phyloP scores from a whole-genome alignment of 2,797 vertebrate species.

The Mastacembelus armatus region DNA sequence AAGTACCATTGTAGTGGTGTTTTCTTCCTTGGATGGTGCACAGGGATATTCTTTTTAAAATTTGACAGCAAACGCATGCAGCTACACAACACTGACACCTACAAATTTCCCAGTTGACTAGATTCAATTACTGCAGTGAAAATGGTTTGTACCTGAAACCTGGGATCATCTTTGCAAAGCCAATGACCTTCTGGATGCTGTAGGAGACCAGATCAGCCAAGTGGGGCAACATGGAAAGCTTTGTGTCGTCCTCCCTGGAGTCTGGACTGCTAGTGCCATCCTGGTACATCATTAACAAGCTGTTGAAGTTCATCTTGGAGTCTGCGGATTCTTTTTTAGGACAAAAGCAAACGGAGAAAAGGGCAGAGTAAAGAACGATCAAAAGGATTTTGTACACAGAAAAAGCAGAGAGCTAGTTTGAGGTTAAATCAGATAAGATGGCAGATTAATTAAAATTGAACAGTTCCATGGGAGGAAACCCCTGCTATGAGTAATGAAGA shows the following conservation, averaged over 20 bases:
- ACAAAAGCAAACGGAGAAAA: neutral
- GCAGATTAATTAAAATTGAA: neutral
- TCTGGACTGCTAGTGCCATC: constrained; percentile 86
- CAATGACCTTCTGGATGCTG: constrained; percentile 98
- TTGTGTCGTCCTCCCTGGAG: constrained; percentile 82
- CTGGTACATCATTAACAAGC: constrained; percentile 86
- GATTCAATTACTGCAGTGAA: neutral
- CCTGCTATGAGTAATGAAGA: neutral
- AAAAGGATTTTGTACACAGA: constrained; percentile 1
- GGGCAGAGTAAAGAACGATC: neutral
- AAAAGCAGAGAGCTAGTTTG: neutral
- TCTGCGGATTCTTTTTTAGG: constrained; percentile 76
- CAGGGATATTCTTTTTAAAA: too few species aligned
- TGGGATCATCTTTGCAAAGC: constrained; percentile 99
- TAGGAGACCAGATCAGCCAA: constrained; percentile 97
- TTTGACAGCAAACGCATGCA: neutral
- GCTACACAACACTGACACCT: neutral
- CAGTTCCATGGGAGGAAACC: too few species aligned
- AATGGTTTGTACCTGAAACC: constrained; percentile 89
- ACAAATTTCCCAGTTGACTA: neutral
- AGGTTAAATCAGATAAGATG: neutral
- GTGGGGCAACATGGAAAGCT: constrained; percentile 95
- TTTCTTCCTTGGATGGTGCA: too few species aligned
- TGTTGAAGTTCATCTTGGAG: constrained; percentile 86
- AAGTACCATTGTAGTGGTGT: too few species aligned